Evolutionary conservation across 2,797 vertebrate species (phyloP).

Genomic region (Tenualosa thibaudeaui): DNA sequence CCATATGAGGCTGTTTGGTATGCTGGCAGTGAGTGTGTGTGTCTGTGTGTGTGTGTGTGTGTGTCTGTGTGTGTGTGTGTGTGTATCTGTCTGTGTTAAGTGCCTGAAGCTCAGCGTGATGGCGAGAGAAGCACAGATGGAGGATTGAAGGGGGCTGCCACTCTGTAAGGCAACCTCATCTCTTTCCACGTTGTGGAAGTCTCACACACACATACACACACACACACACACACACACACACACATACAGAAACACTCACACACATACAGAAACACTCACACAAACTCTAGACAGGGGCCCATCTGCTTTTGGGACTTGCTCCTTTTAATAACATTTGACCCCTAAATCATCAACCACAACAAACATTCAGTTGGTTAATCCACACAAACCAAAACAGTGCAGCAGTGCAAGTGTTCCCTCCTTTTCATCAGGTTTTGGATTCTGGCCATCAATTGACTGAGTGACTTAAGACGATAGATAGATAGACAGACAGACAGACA

Average conservation of each 20-base stretch:
- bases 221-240: too few species aligned
- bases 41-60: constrained; percentile 2
- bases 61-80: constrained; percentile 22
- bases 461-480: too few species aligned
- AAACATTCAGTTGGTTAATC: background rate
- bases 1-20: background rate
- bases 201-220: background rate
- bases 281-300: background rate
- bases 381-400: background rate
- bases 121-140: constrained; percentile 4
- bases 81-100: constrained; percentile 30
- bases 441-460: too few species aligned
- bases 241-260: background rate
- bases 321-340: background rate
- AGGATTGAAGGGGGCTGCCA: background rate
- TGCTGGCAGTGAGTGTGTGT: background rate
- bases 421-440: too few species aligned
- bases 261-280: too few species aligned
- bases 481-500: too few species aligned
- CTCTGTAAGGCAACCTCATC: background rate
- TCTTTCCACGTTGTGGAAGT: background rate
- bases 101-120: background rate
- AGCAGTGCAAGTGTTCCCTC: background rate
- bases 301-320: background rate
- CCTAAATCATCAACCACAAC: background rate